Conservation (phyloP, 2,113 vertebrate species). For the Glaucidium brasilianum region DNA sequence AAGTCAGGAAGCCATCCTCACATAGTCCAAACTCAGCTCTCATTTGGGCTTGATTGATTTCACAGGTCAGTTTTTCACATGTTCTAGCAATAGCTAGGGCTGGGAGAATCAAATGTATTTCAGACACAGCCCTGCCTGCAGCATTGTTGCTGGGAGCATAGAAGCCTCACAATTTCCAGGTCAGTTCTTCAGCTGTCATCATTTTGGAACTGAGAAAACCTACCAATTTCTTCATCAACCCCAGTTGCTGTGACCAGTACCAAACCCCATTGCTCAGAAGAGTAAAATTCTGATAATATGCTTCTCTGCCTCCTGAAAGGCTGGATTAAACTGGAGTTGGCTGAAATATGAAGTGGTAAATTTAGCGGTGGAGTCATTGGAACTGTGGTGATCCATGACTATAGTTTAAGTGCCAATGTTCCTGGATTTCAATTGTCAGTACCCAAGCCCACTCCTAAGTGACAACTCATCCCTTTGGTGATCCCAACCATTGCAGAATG, state of each 20-base stretch:
- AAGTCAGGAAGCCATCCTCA: not conserved
- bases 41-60: not conserved
- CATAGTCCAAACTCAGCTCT: not conserved
- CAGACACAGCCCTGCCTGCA: rapidly evolving
- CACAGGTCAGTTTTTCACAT: not conserved
- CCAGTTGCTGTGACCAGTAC: not conserved
- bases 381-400: not conserved
- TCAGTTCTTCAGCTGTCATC: not conserved
- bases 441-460: not conserved
- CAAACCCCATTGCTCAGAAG: not conserved
- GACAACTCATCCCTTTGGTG: not conserved
- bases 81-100: not conserved
- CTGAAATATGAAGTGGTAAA: not conserved
- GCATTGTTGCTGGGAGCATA: rapidly evolving
- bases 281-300: not conserved
- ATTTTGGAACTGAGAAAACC: not conserved
- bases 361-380: not conserved
- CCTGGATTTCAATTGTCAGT: not conserved
- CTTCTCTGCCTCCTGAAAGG: not conserved
- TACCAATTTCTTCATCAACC: not conserved
- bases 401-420: rapidly evolving
- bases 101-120: not conserved
- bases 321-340: not conserved
- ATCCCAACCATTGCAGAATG: not conserved
- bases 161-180: not conserved